Evolutionary conservation across 2,888 invertebrate genomes (phyloP).

Genomic region (Sinhomidia bicolor): DNA sequence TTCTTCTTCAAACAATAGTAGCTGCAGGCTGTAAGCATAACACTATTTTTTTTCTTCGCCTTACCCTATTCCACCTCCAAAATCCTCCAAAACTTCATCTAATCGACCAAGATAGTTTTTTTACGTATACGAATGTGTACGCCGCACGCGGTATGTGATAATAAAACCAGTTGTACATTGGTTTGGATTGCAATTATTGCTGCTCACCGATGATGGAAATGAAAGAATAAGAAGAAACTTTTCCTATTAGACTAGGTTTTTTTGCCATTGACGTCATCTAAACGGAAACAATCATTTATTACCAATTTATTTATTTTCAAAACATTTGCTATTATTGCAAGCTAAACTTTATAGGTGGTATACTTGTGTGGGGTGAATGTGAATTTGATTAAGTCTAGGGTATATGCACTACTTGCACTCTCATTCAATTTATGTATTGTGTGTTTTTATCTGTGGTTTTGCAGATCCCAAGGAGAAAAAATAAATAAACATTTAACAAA

Average conservation of each 20-base stretch:
- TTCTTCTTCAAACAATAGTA: conserved; percentile 30
- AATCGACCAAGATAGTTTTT: no score
- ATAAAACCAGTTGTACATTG: no score
- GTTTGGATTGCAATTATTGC: no score
- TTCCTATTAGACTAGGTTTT: not conserved
- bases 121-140: no score
- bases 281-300: not conserved
- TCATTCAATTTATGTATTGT: not conserved
- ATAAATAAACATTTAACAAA: not conserved
- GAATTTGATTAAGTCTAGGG: not conserved
- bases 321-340: not conserved
- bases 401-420: not conserved
- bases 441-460: not conserved
- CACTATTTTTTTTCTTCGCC: not conserved
- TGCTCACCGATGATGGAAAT: no score
- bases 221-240: no score
- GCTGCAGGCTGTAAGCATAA: not conserved
- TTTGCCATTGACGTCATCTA: conserved; percentile 24
- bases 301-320: not conserved
- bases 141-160: no score
- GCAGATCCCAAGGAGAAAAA: not conserved
- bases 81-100: no score
- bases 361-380: not conserved
- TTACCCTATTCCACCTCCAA: not conserved
- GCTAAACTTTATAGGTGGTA: not conserved